Percentiles rank a stretch among this genome's conserved stretches.
These are phyloP conservation scores for Plodia interpunctella DNA, from an alignment of 1,140 invertebrate species.

Conservation along the genomic window DNA sequence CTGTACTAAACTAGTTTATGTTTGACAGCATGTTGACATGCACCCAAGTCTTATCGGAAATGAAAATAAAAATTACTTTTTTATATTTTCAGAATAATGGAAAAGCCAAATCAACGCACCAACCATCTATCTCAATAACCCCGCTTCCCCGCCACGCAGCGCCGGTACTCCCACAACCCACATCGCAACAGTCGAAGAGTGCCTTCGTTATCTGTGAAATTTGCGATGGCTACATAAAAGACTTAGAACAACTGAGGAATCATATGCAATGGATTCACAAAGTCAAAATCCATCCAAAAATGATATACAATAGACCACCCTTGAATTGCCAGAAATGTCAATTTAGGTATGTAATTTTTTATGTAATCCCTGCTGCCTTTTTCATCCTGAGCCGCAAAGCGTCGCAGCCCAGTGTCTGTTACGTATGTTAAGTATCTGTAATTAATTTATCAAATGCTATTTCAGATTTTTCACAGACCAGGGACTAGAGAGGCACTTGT, in stretches of 20 bases:
- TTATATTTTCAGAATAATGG: conserved; percentile 40
- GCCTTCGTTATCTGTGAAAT: conserved; percentile 96
- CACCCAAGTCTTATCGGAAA: background rate
- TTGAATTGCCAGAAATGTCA: conserved; percentile 98
- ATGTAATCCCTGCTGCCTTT: conserved; percentile 1
- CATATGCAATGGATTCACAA: conserved; percentile 98
- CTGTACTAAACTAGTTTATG: too few relatives aligned
- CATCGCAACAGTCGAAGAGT: conserved; percentile 79
- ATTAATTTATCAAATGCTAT: conserved; percentile 8
- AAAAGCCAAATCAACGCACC: conserved; percentile 49
- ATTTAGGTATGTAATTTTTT: conserved; percentile 79
- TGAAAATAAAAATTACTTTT: background rate
- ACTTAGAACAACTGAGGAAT: conserved; percentile 93
- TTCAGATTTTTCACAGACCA: conserved; percentile 82
- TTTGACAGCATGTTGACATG: too few relatives aligned
- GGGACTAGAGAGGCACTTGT: conserved; percentile 93
- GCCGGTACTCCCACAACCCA: conserved; percentile 24
- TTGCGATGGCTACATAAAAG: conserved; percentile 96
- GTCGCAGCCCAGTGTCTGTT: too few relatives aligned
- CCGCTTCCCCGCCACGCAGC: conserved; percentile 85
- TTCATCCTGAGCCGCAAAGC: too few relatives aligned
- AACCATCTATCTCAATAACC: conserved; percentile 93
- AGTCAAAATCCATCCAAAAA: conserved; percentile 97
- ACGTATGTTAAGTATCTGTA: background rate
- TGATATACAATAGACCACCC: conserved; percentile 95